Percentiles rank a stretch among this genome's conserved stretches.
Conservation (phyloP, 2,888 invertebrate species). For the Eupeodes latifasciatus region DNA sequence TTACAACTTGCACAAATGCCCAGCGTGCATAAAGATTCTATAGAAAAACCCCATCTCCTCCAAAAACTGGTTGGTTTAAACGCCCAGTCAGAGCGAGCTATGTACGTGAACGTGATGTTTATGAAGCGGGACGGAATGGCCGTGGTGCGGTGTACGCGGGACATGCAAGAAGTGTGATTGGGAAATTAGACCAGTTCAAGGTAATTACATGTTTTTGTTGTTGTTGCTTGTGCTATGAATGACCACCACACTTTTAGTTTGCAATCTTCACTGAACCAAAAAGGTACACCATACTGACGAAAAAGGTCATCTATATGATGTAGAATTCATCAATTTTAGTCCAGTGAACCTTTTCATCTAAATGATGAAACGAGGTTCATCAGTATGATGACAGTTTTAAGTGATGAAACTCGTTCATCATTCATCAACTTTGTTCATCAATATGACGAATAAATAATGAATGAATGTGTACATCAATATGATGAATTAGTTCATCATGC, state of each 20-base stretch:
- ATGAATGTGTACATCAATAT: too few species aligned
- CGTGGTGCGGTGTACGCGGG: neutral
- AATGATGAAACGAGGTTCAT: too few species aligned
- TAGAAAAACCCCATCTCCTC: slow-evolving; percentile 36
- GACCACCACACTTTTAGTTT: slow-evolving; percentile 56
- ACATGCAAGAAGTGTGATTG: slow-evolving; percentile 65
- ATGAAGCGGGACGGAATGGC: slow-evolving; percentile 1
- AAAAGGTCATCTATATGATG: too few species aligned
- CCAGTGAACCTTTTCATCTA: too few species aligned
- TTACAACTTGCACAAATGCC: slow-evolving; percentile 22
- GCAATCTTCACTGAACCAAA: too few species aligned
- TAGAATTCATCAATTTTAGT: too few species aligned
- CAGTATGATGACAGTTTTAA: too few species aligned
- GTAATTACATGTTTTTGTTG: slow-evolving; percentile 63
- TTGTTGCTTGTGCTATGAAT: slow-evolving; percentile 21
- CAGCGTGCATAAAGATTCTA: slow-evolving; percentile 40
- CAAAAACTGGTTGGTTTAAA: slow-evolving; percentile 62
- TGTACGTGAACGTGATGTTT: slow-evolving; percentile 1
- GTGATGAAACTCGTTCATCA: too few species aligned
- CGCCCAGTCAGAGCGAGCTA: slow-evolving; percentile 50
- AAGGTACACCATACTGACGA: too few species aligned
- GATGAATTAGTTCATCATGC: too few species aligned
- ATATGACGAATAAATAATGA: too few species aligned
- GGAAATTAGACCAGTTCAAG: slow-evolving; percentile 77
- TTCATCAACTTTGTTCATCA: too few species aligned